Conservation (phyloP, 2,797 vertebrate genomes). For the Sebastes taczanowskii region DNA sequence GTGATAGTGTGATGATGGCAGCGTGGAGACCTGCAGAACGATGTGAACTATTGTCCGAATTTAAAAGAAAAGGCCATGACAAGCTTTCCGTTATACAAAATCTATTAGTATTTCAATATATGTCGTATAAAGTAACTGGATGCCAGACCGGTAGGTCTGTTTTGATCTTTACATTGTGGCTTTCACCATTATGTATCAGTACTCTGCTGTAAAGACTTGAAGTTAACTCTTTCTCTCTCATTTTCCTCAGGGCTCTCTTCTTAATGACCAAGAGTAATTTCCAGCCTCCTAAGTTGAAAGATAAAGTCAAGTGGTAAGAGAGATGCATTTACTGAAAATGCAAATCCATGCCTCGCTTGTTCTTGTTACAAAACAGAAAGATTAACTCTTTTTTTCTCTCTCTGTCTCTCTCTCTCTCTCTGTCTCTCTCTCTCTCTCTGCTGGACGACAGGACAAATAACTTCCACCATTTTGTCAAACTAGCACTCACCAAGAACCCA, state of each 20-base stretch:
- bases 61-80: not conserved
- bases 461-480: constrained; percentile 99
- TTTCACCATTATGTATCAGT: not conserved
- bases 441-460: constrained; percentile 89
- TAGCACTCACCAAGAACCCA: constrained; percentile 95
- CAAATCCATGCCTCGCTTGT: not conserved
- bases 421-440: not conserved
- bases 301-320: constrained; percentile 94
- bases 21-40: not conserved
- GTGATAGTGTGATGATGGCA: not conserved
- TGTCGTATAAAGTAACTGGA: too few species aligned
- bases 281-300: constrained; percentile 97
- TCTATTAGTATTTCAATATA: too few species aligned
- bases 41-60: not conserved
- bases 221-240: not conserved
- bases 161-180: too few species aligned
- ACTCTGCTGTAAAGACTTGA: not conserved
- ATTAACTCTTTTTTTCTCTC: not conserved
- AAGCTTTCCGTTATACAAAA: too few species aligned
- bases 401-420: not conserved
- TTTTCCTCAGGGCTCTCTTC: constrained; percentile 91
- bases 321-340: not conserved
- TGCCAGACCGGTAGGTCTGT: too few species aligned
- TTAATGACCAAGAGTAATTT: constrained; percentile 99
- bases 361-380: not conserved